Conservation (phyloP, 2,797 vertebrate species). For the Nasua narica region DNA sequence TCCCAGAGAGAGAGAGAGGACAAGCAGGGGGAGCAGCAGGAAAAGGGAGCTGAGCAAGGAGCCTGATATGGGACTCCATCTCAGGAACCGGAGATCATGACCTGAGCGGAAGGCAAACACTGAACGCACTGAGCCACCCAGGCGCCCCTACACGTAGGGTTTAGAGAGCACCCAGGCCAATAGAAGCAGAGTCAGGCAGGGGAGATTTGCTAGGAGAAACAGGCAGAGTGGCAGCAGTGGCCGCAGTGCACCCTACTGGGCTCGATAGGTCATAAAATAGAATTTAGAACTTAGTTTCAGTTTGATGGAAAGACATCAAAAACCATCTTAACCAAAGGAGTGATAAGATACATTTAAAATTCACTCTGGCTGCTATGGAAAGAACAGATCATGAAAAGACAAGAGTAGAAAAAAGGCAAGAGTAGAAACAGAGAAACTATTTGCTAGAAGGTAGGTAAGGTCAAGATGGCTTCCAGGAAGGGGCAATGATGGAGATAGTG, state of each 20-base stretch:
- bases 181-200: fast-evolving
- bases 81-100: too few species aligned
- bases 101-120: too few species aligned
- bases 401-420: not conserved
- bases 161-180: not conserved
- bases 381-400: not conserved
- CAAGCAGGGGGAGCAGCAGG: too few species aligned
- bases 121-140: too few species aligned
- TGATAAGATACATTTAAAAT: not conserved
- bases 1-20: not conserved
- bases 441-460: not conserved
- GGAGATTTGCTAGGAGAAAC: not conserved
- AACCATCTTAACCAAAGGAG: not conserved
- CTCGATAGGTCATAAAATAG: not conserved
- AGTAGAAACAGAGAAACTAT: not conserved
- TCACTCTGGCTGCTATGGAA: not conserved
- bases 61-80: too few species aligned
- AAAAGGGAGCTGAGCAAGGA: too few species aligned
- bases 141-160: too few species aligned
- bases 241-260: too few species aligned
- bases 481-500: not conserved
- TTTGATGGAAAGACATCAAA: not conserved
- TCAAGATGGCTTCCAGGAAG: not conserved
- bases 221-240: not conserved
- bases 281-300: not conserved